Percentiles rank a stretch among this genome's conserved stretches.
Conservation (phyloP, 2,113 vertebrate species). For the Pygoscelis antarcticus region DNA sequence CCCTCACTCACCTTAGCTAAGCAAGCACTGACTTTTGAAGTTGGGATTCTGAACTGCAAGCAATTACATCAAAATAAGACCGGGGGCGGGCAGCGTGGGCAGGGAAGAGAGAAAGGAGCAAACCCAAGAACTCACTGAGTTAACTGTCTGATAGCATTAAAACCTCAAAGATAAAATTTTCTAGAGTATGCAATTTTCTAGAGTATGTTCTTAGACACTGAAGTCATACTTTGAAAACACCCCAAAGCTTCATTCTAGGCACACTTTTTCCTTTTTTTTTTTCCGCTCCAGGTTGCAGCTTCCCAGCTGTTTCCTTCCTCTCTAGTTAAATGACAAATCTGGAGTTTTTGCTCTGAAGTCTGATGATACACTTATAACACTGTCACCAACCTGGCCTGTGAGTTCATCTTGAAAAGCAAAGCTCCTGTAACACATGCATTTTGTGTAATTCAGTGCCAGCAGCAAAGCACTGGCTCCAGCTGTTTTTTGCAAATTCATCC, state of each 20-base stretch:
- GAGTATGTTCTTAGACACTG: background rate
- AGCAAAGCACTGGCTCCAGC: background rate
- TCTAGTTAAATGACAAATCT: background rate
- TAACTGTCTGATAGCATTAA: background rate
- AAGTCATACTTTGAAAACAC: background rate
- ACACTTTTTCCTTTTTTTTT: background rate
- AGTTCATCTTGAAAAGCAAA: background rate
- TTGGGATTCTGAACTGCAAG: background rate
- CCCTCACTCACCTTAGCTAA: background rate
- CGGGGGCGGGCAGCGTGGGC: fast-evolving
- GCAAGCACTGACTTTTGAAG: background rate
- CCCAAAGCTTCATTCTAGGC: background rate
- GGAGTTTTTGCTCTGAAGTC: background rate
- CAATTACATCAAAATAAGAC: background rate
- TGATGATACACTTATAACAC: background rate
- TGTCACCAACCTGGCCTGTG: background rate
- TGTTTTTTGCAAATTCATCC: background rate
- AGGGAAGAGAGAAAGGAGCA: background rate
- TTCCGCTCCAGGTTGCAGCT: background rate
- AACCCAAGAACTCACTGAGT: background rate
- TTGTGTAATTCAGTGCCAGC: background rate
- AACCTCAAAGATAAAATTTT: background rate
- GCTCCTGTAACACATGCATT: background rate
- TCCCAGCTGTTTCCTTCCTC: background rate
- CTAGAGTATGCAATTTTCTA: background rate